Evolutionary conservation across 2,888 invertebrate genomes (phyloP).

Genomic region (Drosophila nr. perissopoda): DNA sequence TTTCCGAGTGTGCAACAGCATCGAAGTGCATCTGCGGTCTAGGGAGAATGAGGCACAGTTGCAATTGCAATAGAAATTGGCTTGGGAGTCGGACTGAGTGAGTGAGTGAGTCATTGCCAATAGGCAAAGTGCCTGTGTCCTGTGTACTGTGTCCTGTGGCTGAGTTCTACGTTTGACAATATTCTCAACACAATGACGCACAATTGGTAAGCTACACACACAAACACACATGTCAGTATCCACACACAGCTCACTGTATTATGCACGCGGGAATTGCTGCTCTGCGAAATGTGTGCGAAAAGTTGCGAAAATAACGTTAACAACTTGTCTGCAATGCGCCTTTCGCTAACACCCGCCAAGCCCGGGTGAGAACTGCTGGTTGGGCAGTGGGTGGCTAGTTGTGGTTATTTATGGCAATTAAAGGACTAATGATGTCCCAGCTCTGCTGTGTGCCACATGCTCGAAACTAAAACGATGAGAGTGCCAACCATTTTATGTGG

Average conservation of each 20-base stretch:
- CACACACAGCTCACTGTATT: constrained; percentile 48
- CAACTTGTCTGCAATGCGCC: constrained; percentile 68
- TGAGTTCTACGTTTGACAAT: constrained; percentile 59
- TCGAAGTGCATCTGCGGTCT: constrained; percentile 37
- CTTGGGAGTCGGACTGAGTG: constrained; percentile 50
- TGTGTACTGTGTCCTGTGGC: constrained; percentile 39
- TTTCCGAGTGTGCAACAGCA: constrained; percentile 53
- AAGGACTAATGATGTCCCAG: constrained; percentile 82
- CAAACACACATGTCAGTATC: constrained; percentile 9
- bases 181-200: constrained; percentile 64
- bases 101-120: constrained; percentile 60
- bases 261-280: constrained; percentile 72
- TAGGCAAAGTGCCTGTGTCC: constrained; percentile 66
- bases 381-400: constrained; percentile 24
- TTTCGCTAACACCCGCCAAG: constrained; percentile 9
- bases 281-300: constrained; percentile 43
- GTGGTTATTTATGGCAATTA: constrained; percentile 83
- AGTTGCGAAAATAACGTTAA: constrained; percentile 78
- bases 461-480: constrained; percentile 41
- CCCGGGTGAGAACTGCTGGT: neutral
- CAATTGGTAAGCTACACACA: constrained; percentile 54
- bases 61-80: constrained; percentile 70
- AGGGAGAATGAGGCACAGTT: constrained; percentile 9
- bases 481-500: constrained; percentile 39
- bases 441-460: constrained; percentile 60